Evolutionary conservation across 2,888 invertebrate genomes (phyloP).

Genomic region (Carterocephalus palaemon): DNA sequence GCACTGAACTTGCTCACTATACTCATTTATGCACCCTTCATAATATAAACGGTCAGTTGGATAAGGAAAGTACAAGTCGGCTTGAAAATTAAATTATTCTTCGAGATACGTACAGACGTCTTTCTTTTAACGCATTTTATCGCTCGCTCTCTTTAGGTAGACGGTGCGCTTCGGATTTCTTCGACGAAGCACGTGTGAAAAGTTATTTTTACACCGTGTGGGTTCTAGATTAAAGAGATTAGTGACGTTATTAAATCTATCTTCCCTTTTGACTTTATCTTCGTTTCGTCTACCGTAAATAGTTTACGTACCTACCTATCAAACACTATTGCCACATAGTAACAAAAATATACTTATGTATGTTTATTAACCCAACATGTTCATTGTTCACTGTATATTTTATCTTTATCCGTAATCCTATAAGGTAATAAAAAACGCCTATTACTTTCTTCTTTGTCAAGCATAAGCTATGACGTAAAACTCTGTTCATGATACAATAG

Average conservation of each 20-base stretch:
- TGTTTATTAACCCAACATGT: too few species aligned
- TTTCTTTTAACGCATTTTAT: constrained; percentile 20
- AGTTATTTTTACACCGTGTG: constrained; percentile 24
- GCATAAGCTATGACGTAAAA: too few species aligned
- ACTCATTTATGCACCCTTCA: constrained; percentile 76
- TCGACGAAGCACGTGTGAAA: constrained; percentile 25
- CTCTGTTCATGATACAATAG: too few species aligned
- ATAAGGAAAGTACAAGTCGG: constrained; percentile 43
- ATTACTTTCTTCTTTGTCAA: too few species aligned
- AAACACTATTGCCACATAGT: constrained; percentile 16
- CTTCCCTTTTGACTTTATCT: constrained; percentile 23
- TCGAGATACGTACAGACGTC: constrained; percentile 20
- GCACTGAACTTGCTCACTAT: constrained; percentile 46
- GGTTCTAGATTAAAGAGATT: constrained; percentile 26
- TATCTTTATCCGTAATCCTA: too few species aligned
- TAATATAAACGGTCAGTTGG: constrained; percentile 58
- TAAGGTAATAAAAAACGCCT: too few species aligned
- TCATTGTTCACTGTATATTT: too few species aligned
- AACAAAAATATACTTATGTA: constrained; percentile 1
- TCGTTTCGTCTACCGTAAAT: constrained; percentile 21
- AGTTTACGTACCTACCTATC: constrained; percentile 14
- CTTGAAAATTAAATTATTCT: constrained; percentile 25
- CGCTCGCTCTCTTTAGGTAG: constrained; percentile 20
- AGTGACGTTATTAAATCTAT: constrained; percentile 27
- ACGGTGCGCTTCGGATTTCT: constrained; percentile 22